A percentile compares a stretch with the other conserved stretches of the same genome.
Evolutionary conservation across 2,113 vertebrate genomes (phyloP).

Genomic region (Propithecus coquereli): DNA sequence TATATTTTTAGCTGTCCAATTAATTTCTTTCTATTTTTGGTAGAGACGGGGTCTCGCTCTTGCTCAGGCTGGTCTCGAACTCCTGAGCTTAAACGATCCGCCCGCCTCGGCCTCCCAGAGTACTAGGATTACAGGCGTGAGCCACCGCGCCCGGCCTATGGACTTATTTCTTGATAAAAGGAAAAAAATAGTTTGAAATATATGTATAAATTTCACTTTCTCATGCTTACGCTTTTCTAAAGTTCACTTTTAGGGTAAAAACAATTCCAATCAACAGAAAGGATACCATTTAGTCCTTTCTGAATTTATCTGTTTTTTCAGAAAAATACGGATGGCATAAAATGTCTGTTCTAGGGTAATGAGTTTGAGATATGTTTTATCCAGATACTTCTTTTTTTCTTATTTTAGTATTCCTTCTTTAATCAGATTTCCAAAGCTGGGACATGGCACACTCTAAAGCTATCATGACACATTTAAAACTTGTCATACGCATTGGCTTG

Average conservation of each 20-base stretch:
- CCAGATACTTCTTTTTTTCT: background rate
- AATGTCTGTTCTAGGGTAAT: background rate
- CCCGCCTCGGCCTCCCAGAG: too few relatives aligned
- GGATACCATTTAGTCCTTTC: slow-evolving; percentile 7
- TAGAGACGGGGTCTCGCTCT: too few relatives aligned
- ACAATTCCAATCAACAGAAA: background rate
- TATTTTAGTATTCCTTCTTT: slow-evolving; percentile 23
- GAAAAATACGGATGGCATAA: background rate
- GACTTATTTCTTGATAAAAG: background rate
- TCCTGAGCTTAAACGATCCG: too few relatives aligned
- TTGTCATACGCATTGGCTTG: background rate
- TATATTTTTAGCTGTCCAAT: too few relatives aligned
- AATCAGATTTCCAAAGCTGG: background rate
- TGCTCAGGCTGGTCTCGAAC: too few relatives aligned
- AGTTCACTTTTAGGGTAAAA: background rate
- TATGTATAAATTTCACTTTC: background rate
- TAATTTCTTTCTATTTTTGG: too few relatives aligned
- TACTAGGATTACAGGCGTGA: too few relatives aligned
- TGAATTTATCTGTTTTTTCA: background rate
- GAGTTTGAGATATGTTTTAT: background rate
- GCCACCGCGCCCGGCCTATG: too few relatives aligned
- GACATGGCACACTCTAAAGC: background rate
- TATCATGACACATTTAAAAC: background rate
- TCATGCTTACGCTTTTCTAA: background rate
- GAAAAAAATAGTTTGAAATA: slow-evolving; percentile 1